Base-by-base conservation (phyloP, 2,888 invertebrate genomes). In the Micoletzkya japonica region DNA sequence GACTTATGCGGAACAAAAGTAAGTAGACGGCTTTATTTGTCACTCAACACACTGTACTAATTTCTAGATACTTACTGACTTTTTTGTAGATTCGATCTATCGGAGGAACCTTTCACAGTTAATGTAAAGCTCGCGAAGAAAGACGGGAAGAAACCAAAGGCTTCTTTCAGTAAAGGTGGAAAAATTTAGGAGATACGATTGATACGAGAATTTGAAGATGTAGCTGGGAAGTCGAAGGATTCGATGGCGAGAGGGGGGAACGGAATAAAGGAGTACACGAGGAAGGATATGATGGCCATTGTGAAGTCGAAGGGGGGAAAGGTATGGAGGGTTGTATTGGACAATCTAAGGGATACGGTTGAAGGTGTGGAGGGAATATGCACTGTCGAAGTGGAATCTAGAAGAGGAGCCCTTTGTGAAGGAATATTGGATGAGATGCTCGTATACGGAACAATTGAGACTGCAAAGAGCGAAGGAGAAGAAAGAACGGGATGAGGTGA, bases 321-420 rank as follows among this genome's bases (percentile, higher is more conserved):
- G 59, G 59, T 60, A n/a, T 24, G 32, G 24, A 24, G 26, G 24
- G 26, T 24, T 56, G 56, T 10, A n/a, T 24, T 24, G 14, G 14
- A 20, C 44, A 14, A 14, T 44, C 10, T 44, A 44, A 14, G 44
- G 14, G 26, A 24, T 56, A 4, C 14, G 3, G 26, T 58, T 34
- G 6, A 24, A 73, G 71, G 17, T 44, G 14, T 79, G 79, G 79
- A 39, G 74, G 10, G 58, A 61, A n/a, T 77, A 77, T 44, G 68
- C 74, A 10, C 74, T 72, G 61, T 37, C 63, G 30, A 76, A 75
- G 39, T 77, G 73, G 72, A 67, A 79, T 57, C 74, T 75, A 10
- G 56, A 56, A 4, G 77, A 78, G 44, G 80, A 80, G 56, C 80
- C 80, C 7, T 80, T 74, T 70, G 76, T 73, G 32, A 30, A 76